These are phyloP conservation scores for Pantherophis alleghaniensis DNA, from an alignment of 2,797 vertebrate genomes.

Conservation along the genomic window DNA sequence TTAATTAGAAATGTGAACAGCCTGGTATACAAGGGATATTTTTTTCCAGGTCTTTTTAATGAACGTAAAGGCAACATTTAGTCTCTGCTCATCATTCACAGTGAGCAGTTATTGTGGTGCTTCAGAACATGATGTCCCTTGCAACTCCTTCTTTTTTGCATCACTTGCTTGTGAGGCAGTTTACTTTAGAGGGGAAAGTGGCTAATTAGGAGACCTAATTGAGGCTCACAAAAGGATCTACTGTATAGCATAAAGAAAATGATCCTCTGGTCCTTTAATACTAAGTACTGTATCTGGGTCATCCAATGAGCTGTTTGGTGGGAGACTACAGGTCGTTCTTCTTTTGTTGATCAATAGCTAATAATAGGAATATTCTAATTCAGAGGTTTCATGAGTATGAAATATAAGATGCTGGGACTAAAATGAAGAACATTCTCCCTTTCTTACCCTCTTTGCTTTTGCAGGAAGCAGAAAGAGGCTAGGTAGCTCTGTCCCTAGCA, in stretches of 20 bases:
- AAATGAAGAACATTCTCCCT: not conserved
- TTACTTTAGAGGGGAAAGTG: not conserved
- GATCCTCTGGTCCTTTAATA: not conserved
- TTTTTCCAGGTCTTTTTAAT: not conserved
- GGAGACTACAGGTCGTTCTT: not conserved
- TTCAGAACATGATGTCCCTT: not conserved
- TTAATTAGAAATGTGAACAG: not conserved
- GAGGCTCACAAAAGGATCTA: not conserved
- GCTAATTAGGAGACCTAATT: not conserved
- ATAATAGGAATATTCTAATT: not conserved
- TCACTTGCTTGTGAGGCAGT: not conserved
- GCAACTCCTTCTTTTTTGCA: not conserved
- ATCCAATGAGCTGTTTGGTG: not conserved
- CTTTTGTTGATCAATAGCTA: not conserved
- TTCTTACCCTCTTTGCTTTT: not conserved
- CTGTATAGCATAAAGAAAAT: not conserved
- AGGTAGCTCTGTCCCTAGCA: not conserved
- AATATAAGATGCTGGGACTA: not conserved
- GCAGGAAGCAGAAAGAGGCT: not conserved
- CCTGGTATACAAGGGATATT: not conserved
- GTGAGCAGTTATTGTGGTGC: not conserved
- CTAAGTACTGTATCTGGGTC: not conserved
- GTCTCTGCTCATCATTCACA: not conserved
- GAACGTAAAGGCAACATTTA: not conserved
- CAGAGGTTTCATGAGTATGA: not conserved